Evolutionary conservation across 2,113 vertebrate genomes (phyloP), one percentile per base, ranked within the genome.

Genomic region (Poeciliopsis retropinna): DNA sequence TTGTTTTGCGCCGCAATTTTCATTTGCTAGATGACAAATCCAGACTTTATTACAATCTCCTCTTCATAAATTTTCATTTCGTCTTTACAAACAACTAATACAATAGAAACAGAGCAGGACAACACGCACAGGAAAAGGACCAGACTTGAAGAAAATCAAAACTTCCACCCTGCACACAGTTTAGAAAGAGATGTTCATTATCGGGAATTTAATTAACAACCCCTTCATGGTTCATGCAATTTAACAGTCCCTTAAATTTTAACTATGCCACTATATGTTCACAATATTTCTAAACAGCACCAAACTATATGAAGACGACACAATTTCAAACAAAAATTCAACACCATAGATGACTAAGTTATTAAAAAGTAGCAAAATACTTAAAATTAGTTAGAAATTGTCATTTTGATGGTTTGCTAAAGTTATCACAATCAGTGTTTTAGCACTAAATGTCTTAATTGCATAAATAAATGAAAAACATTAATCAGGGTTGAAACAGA

Each of bases 1-100:
- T 73, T 76, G 32, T 34, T 74, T 67, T 73, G 60, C 67, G 19
- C 34, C 68, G 72, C 67, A 70, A 22, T 62, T 84, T 57, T 57
- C 9, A 57, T n/a, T n/a, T 57, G 25, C 3, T 74, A 77, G 74
- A 73, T 64, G 34, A 83, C 17, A 54, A 17, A 78, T 79, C 5
- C 75, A 64, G 74, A 85, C 63, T 76, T 80, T 80, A 85, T 85
- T 82, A 82, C 60, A 64, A 75, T 77, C 64, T 44, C 41, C 64
- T 81, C 67, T 62, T 79, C 39, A 41, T 67, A 31, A 71, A 73
- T 65, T 81, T 86, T 86, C 41, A 78, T 78, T 82, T 83, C 64
- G 67, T 13, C 31, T 65, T 47, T 64, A 72, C 63, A 78, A 81
- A 76, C 62, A 81, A 76, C 81, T 37, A 54, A 30, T 31, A 41